These are phyloP conservation scores for Hybognathus amarus DNA, from an alignment of 2,797 vertebrate genomes.

Conservation along the genomic window DNA sequence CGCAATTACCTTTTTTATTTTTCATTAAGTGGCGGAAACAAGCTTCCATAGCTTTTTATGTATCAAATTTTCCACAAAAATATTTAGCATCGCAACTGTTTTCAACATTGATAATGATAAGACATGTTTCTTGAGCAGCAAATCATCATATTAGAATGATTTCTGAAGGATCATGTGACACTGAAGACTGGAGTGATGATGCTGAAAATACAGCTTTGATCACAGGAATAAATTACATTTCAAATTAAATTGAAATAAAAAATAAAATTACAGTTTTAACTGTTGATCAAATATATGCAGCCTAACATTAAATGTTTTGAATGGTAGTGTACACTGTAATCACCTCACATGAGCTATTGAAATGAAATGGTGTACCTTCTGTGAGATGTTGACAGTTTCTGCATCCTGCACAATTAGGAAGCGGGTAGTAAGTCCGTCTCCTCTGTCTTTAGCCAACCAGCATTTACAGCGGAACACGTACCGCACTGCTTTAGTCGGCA, in stretches of 20 bases:
- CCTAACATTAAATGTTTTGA: neutral
- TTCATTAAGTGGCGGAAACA: no score
- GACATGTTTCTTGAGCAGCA: neutral
- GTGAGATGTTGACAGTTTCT: conserved; percentile 82
- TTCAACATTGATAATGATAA: neutral
- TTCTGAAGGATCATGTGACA: neutral
- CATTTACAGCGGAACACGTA: conserved; percentile 91
- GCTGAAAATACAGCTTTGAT: neutral
- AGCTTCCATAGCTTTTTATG: neutral
- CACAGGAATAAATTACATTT: neutral
- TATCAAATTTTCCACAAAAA: neutral
- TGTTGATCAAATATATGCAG: neutral
- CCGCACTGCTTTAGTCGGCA: conserved; percentile 93
- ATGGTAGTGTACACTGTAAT: neutral
- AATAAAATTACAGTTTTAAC: neutral
- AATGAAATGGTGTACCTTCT: conserved; percentile 79
- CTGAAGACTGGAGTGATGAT: neutral
- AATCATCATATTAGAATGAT: neutral
- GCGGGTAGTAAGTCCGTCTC: conserved; percentile 89
- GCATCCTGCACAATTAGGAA: conserved; percentile 92
- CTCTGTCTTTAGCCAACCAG: conserved; percentile 97
- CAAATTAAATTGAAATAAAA: neutral
- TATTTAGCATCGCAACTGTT: neutral
- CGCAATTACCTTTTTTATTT: no score
- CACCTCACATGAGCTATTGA: neutral